These are phyloP conservation scores for Meloidogyne floridensis DNA, from an alignment of 1,140 invertebrate species.

Conservation along the genomic window DNA sequence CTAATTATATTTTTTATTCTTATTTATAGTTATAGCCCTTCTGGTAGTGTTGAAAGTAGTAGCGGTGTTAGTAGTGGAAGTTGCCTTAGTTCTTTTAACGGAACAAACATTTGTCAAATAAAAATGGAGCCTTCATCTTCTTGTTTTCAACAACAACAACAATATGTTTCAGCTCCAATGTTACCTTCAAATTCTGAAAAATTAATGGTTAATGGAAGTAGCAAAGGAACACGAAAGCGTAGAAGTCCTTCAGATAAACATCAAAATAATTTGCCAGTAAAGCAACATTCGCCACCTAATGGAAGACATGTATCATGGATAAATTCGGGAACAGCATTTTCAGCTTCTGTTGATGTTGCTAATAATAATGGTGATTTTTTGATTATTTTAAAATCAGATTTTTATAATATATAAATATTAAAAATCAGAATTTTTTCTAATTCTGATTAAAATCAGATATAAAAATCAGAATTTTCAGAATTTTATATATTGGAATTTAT, in stretches of 20 bases:
- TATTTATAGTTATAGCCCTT: constrained; percentile 50
- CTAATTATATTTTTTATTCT: constrained; percentile 28
- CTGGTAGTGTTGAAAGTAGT: constrained; percentile 57
- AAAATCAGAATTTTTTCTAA: not conserved
- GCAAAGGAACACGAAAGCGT: not conserved
- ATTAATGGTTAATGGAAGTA: not conserved
- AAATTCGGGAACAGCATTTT: not conserved
- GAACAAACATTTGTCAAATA: constrained; percentile 25
- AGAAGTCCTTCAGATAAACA: constrained; percentile 4
- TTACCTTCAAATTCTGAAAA: constrained; percentile 16
- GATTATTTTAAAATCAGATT: too few species aligned
- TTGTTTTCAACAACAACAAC: constrained; percentile 12
- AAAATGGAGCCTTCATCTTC: constrained; percentile 9
- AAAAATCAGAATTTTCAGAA: not conserved
- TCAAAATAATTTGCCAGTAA: not conserved
- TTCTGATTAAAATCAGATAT: too few species aligned
- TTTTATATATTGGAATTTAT: too few species aligned
- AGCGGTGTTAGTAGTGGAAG: constrained; percentile 59
- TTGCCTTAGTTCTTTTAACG: constrained; percentile 18
- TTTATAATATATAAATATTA: too few species aligned
- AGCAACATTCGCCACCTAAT: not conserved
- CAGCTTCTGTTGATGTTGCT: too few species aligned
- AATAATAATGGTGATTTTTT: too few species aligned
- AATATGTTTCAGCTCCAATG: not conserved
- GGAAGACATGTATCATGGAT: not conserved